Evolutionary conservation across 2,797 vertebrate genomes (phyloP).

Genomic region (Bradypodion ventrale): DNA sequence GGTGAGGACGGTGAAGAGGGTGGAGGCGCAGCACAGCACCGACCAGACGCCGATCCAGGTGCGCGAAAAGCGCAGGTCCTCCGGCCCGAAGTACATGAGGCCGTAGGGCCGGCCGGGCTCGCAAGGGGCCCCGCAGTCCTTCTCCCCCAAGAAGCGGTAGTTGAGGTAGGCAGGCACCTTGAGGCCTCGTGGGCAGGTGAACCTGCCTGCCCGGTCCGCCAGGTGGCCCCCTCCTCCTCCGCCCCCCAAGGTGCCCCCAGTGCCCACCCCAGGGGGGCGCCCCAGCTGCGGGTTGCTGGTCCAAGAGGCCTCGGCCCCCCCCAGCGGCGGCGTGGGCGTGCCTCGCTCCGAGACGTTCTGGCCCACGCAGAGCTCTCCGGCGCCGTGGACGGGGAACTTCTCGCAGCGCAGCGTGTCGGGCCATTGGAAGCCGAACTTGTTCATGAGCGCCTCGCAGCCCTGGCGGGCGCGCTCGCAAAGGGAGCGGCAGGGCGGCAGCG

Average conservation of each 20-base stretch:
- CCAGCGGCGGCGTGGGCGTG: slow-evolving; percentile 76
- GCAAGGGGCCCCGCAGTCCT: slow-evolving; percentile 92
- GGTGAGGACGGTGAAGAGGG: slow-evolving; percentile 92
- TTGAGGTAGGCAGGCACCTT: slow-evolving; percentile 90
- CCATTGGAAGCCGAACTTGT: slow-evolving; percentile 95
- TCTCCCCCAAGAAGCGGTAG: slow-evolving; percentile 93
- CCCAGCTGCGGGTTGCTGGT: slow-evolving; percentile 75
- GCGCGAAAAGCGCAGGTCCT: slow-evolving; percentile 90
- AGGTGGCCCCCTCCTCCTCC: slow-evolving; percentile 44
- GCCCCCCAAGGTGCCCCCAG: too few species aligned
- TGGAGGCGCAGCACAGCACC: slow-evolving; percentile 91
- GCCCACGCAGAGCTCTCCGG: slow-evolving; percentile 92
- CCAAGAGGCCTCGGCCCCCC: slow-evolving; percentile 75
- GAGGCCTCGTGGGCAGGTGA: slow-evolving; percentile 86
- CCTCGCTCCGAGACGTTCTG: slow-evolving; percentile 90
- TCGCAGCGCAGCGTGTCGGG: slow-evolving; percentile 89
- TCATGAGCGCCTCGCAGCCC: slow-evolving; percentile 93
- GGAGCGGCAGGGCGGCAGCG: slow-evolving; percentile 88
- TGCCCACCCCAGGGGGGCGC: slow-evolving; percentile 52
- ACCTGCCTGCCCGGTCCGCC: slow-evolving; percentile 74
- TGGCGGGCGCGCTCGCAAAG: slow-evolving; percentile 88
- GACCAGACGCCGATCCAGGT: slow-evolving; percentile 98
- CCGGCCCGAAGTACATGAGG: slow-evolving; percentile 92
- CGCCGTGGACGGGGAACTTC: slow-evolving; percentile 91
- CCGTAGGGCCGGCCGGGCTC: slow-evolving; percentile 86